A percentile compares a stretch with the other conserved stretches of the same genome.
Conservation (phyloP, 2,888 invertebrate genomes). For the Auanema freiburgensis region DNA sequence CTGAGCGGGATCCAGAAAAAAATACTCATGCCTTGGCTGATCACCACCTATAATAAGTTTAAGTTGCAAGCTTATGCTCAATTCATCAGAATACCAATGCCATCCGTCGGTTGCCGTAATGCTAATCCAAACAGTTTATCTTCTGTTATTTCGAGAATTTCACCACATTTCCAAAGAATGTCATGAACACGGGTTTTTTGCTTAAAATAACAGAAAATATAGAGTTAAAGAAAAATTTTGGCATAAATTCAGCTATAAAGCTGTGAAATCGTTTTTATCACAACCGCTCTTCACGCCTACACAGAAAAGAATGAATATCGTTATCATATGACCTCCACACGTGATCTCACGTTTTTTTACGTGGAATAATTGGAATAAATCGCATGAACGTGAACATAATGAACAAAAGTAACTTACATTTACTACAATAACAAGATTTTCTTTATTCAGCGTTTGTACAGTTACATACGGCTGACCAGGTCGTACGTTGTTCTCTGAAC, state of each 20-base stretch:
- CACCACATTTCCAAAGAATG: slow-evolving; percentile 51
- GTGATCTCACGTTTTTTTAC: neutral
- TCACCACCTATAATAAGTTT: slow-evolving; percentile 28
- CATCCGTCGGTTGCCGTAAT: slow-evolving; percentile 46
- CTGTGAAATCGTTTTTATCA: slow-evolving; percentile 9
- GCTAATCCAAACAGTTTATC: slow-evolving; percentile 52
- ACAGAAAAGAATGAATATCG: no score
- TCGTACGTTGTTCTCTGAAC: slow-evolving; percentile 36
- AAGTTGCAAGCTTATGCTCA: neutral
- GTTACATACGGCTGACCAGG: slow-evolving; percentile 43
- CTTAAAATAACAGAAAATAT: slow-evolving; percentile 25
- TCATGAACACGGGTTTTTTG: slow-evolving; percentile 51
- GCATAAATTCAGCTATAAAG: neutral
- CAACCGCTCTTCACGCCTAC: no score
- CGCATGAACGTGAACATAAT: neutral
- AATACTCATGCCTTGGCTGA: slow-evolving; percentile 53
- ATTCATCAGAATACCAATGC: slow-evolving; percentile 33
- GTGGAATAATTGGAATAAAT: neutral
- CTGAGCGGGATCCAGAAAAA: slow-evolving; percentile 51
- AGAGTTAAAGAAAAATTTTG: neutral
- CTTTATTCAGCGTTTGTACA: slow-evolving; percentile 47
- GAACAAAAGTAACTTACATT: slow-evolving; percentile 26
- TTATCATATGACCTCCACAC: no score
- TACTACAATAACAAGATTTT: slow-evolving; percentile 41
- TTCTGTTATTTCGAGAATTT: slow-evolving; percentile 47